Evolutionary conservation across 2,113 vertebrate genomes (phyloP), one percentile per base, ranked within the genome.

Genomic region (Setophaga kirtlandii): DNA sequence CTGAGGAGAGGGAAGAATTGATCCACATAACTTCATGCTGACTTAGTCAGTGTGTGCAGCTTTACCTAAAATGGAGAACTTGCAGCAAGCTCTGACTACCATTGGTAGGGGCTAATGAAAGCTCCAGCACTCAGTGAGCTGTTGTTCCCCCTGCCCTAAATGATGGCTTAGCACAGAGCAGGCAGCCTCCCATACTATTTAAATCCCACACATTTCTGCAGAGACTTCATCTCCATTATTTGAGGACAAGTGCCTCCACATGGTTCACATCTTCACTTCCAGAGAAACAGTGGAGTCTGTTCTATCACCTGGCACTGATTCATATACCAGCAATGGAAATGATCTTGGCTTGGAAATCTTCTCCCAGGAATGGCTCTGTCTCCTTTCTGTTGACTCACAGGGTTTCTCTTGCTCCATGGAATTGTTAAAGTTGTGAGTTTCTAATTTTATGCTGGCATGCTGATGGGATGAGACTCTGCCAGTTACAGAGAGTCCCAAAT

Each of bases 21-120:
- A 90, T 89, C 47, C 35, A 67, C 86, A 94, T 95, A 95, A 52
- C 94, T 97, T 93, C 35, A 27, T 89, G 86, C 64, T 95, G 92
- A 94, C 79, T 67, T 63, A 73, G 83, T 47, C 65, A 82, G 85
- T 55, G 76, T 89, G 31, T 92, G 91, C 83, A 94, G 12, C 94
- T 91, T 97, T 97, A 86, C 96, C 94, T 97, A 96, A 96, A 96
- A 95, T 95, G 95, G 95, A 92, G 83, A 93, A 83, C 88, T 97
- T 81, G 59, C 33, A 90, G 82, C 71, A 31, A 22, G 55, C 86
- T 93, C 70, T 83, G 80, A 21, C 64, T 83, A n/a, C 7, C 33
- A 31, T 77, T 64, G 3, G 68, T 77, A 46, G 81, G 50, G 86
- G 47, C 83, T 93, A 41, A 83, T 81, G 89, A 92, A 92, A 63